A percentile compares a stretch with the other conserved stretches of the same genome.
phyloP scores from a whole-genome alignment of 53 echinoderm and acorn worm genomes.

The Hippasteria phrygiana region DNA sequence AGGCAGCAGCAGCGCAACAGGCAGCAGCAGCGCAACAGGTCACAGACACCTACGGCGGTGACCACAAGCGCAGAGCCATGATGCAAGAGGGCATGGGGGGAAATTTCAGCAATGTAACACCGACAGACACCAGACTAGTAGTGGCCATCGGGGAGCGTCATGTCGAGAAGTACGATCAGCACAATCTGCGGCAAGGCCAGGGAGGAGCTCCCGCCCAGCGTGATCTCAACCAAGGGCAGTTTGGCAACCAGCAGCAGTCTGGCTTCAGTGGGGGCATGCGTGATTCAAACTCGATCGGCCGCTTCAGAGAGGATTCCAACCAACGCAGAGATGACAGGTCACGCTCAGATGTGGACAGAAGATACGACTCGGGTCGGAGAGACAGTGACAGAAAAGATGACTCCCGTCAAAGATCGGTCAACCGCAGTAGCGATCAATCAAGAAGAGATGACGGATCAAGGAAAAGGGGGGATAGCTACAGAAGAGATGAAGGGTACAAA shows the following conservation, averaged over 20 bases:
- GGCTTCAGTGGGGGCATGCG: not conserved
- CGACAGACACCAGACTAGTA: slow-evolving; percentile 57
- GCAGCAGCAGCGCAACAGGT: no score
- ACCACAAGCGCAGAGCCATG: slow-evolving; percentile 51
- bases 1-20: not conserved
- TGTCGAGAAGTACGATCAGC: slow-evolving; percentile 66
- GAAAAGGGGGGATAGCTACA: slow-evolving; percentile 38
- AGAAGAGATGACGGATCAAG: slow-evolving; percentile 53
- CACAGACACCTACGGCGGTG: slow-evolving; percentile 24
- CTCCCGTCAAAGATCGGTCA: slow-evolving; percentile 27
- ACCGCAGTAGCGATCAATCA: slow-evolving; percentile 40
- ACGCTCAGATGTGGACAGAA: slow-evolving; percentile 41
- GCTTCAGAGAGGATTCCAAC: not conserved
- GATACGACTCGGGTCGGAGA: slow-evolving; percentile 35
- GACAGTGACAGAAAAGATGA: slow-evolving; percentile 14
- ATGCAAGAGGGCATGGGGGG: slow-evolving; percentile 30
- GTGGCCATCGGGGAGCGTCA: slow-evolving; percentile 64
- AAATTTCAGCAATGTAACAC: not conserved
- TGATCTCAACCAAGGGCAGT: slow-evolving; percentile 5
- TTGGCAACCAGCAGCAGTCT: not conserved
- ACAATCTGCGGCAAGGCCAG: slow-evolving; percentile 1
- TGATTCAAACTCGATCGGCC: slow-evolving; percentile 9
- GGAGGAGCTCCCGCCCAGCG: slow-evolving; percentile 4
- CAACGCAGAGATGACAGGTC: slow-evolving; percentile 56
- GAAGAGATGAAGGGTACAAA: slow-evolving; percentile 46